Evolutionary conservation across 2,797 vertebrate genomes (phyloP).

Genomic region (Delichon dasypus): DNA sequence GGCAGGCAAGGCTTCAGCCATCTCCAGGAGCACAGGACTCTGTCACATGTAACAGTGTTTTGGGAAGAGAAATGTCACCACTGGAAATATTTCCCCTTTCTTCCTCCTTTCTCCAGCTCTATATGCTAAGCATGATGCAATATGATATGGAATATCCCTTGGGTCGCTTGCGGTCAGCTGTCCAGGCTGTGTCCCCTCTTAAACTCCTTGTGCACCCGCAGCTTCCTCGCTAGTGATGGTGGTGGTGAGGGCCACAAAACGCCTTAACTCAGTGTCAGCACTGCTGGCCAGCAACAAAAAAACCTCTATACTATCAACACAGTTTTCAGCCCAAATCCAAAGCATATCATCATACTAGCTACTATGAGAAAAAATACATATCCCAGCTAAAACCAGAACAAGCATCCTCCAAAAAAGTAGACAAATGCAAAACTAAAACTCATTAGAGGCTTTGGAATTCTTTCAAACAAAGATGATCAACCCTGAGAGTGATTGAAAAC

Average conservation of each 20-base stretch:
- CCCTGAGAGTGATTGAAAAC: not conserved
- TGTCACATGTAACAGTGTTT: not conserved
- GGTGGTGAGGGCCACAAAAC: not conserved
- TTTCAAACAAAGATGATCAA: not conserved
- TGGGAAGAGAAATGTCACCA: not conserved
- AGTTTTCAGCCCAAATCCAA: not conserved
- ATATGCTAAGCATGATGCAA: not conserved
- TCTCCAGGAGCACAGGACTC: too few relatives aligned
- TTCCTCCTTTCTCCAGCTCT: not conserved
- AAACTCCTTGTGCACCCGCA: accelerated
- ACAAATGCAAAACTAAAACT: not conserved
- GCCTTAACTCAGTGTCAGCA: not conserved
- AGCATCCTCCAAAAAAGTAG: not conserved
- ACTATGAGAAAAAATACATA: not conserved
- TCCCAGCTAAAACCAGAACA: not conserved
- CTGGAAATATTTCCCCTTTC: accelerated
- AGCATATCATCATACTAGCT: not conserved
- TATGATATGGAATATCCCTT: too few relatives aligned
- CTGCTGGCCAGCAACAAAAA: not conserved
- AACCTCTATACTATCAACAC: not conserved
- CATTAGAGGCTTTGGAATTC: not conserved
- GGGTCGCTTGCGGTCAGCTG: not conserved
- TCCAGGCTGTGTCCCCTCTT: not conserved
- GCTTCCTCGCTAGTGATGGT: accelerated
- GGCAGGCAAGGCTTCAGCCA: not conserved